These are phyloP conservation scores for Patagioenas fasciata DNA, from an alignment of 2,113 vertebrate species.

Conservation along the genomic window DNA sequence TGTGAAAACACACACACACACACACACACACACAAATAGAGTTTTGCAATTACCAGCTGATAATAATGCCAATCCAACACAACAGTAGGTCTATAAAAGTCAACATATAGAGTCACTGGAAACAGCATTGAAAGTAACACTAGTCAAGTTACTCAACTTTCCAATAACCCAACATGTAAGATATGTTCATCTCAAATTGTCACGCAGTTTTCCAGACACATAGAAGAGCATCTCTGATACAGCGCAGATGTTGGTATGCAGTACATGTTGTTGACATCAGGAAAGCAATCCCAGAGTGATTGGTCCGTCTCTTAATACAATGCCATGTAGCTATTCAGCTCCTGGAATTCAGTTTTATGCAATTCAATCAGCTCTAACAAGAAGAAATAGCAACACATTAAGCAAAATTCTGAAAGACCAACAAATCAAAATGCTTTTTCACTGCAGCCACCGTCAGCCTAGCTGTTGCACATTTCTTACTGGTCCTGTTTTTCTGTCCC, in stretches of 20 bases:
- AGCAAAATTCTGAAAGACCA: conserved; percentile 5
- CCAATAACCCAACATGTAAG: not conserved
- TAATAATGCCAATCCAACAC: not conserved
- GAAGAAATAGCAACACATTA: conserved; percentile 31
- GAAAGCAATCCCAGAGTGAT: not conserved
- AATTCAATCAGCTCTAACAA: conserved; percentile 30
- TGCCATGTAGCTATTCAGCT: conserved; percentile 2
- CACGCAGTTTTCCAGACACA: not conserved
- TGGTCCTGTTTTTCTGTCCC: not conserved
- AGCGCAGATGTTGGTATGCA: not conserved
- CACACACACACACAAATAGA: not conserved
- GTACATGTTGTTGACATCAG: not conserved
- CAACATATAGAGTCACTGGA: not conserved
- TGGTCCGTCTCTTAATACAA: conserved; percentile 1
- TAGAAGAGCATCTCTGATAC: not conserved
- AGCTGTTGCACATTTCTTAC: not conserved
- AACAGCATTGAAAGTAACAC: not conserved
- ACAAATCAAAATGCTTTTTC: conserved; percentile 12
- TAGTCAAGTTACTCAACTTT: not conserved
- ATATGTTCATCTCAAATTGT: not conserved
- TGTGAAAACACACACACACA: not conserved
- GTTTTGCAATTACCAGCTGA: not conserved
- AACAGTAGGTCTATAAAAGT: not conserved
- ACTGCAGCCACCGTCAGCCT: not conserved
- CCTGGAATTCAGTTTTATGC: conserved; percentile 11